phyloP scores from a whole-genome alignment of 2,113 vertebrate species.

The Rousettus leschenaultii region DNA sequence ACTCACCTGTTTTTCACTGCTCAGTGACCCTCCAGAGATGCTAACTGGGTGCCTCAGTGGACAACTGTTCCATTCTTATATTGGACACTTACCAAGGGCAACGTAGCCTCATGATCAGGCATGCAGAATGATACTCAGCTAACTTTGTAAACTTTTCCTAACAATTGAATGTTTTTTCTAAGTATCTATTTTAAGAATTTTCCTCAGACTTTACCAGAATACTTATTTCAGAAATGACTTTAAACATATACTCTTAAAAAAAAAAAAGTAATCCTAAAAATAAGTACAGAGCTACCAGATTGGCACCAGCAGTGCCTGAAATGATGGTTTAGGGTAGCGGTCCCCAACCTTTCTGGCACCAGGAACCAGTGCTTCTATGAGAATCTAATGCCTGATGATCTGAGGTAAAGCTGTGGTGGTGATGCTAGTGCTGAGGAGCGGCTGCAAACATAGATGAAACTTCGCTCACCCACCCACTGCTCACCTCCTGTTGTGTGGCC shows the following conservation, averaged over 20 bases:
- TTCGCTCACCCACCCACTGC: no score
- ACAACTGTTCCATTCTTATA: fast-evolving
- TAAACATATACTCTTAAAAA: not conserved
- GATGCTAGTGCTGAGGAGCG: no score
- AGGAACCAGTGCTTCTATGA: no score
- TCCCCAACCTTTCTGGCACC: no score
- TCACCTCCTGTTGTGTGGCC: no score
- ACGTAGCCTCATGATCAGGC: fast-evolving
- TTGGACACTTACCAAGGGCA: not conserved
- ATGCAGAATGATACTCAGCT: fast-evolving
- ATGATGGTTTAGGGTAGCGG: no score
- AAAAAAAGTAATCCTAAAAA: not conserved
- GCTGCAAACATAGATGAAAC: no score
- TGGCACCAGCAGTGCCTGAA: fast-evolving
- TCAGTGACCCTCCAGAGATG: not conserved
- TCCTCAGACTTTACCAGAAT: not conserved
- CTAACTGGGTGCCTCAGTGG: not conserved
- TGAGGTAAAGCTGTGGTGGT: no score
- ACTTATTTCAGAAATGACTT: not conserved
- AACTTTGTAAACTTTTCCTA: not conserved
- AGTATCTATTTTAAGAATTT: not conserved
- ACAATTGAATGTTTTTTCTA: not conserved
- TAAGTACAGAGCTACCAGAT: fast-evolving
- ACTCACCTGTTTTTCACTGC: not conserved
- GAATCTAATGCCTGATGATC: no score